phyloP scores from a whole-genome alignment of 2,113 vertebrate genomes.

The Tragulus kanchil region DNA sequence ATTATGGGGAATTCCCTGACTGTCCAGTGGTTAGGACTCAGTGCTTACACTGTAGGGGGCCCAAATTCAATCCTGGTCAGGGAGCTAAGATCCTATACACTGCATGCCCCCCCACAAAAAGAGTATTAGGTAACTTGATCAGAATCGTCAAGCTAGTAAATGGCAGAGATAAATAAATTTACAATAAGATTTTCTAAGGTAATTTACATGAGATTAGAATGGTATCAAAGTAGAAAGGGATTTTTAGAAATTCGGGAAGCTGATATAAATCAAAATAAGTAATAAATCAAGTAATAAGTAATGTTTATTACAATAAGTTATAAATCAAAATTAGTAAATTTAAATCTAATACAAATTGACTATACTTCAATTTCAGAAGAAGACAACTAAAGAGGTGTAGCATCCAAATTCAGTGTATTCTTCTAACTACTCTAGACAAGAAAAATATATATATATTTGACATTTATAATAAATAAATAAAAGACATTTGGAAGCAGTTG shows the following conservation, averaged over 20 bases:
- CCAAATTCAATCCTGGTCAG: background rate
- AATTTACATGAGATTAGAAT: background rate
- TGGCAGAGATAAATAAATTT: slow-evolving; percentile 6
- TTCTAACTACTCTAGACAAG: background rate
- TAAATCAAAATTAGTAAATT: no score
- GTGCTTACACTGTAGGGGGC: background rate
- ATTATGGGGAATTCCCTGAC: background rate
- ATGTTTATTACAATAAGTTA: no score
- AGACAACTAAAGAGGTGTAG: background rate
- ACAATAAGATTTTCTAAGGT: background rate
- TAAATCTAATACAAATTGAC: background rate
- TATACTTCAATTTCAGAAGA: background rate
- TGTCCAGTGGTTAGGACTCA: background rate
- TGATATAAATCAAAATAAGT: no score
- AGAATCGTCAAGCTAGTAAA: slow-evolving; percentile 4
- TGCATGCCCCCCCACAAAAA: background rate
- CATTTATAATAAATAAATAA: background rate
- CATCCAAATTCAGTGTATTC: background rate
- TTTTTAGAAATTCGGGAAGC: background rate
- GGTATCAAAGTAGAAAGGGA: background rate
- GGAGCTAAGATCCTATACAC: background rate
- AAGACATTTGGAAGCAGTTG: background rate
- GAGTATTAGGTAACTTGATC: background rate
- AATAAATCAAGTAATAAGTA: no score
- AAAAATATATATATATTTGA: background rate